Evolutionary conservation across 2,797 vertebrate species (phyloP), one percentile per base, ranked within the genome.

Genomic region (Loris lydekkerianus): DNA sequence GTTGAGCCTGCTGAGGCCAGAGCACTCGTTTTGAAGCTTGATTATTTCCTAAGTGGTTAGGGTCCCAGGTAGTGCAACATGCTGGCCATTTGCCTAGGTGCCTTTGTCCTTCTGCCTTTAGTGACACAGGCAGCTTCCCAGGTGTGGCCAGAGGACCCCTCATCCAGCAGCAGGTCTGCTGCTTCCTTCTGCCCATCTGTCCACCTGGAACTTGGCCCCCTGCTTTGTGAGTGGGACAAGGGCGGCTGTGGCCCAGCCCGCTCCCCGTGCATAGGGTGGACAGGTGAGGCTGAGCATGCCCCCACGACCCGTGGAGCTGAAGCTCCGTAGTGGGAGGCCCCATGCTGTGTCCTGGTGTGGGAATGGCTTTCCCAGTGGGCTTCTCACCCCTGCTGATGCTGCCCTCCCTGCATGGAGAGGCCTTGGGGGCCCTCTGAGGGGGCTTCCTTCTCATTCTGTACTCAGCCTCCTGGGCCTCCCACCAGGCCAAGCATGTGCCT

Each of bases 341-440:
- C 11, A 11, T 46, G 25, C 49, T 13, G 27, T 27, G 43, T 6
- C 23, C 56, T 29, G 7, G 29, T 17, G 0, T 17, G 46, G 61
- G 60, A 40, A 15, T 43, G 23, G 2, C 40, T 31, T 18, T 20
- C 11, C 14, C 72, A 2, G 31, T 2, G 0, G 53, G 34, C 0
- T 5, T n/a, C 40, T 18, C 7, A 0, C 3, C 67, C 49, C 84
- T 60, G 58, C 15, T 61, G 43, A n/a, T 0, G 27, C 58, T 1
- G 5, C 49, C 65, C 46, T 63, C 10, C 25, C 60, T 67, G 4
- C 0, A 1, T 37, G 80, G 76, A 25, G 46, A 78, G 70, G 37
- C 40, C 31, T 27, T 37, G 65, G 73, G 60, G 37, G 29, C 17
- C 80, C n/a, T 1, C 21, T 0, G 0, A 17, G 46, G 37, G 84